Percentiles rank a stretch among this genome's conserved stretches.
Conservation (phyloP, 37 sponge, comb jelly and placozoan genomes). For the Spongilla lacustris region DNA sequence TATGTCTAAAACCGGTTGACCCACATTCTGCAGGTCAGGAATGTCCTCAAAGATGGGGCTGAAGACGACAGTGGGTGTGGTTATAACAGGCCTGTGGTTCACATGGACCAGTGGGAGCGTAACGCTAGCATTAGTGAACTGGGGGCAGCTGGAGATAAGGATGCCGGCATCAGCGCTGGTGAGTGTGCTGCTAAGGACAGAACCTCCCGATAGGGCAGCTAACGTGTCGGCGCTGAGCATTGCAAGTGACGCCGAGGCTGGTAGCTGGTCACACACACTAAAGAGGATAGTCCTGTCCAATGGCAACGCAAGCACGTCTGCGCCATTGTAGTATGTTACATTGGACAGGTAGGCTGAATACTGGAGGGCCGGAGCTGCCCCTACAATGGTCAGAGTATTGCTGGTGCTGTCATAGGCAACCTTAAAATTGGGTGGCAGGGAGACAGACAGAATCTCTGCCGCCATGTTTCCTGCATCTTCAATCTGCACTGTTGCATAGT, state of each 20-base stretch:
- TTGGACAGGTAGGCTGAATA: conserved; percentile 36
- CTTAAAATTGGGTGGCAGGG: conserved; percentile 34
- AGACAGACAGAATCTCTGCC: conserved; percentile 4
- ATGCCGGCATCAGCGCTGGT: neutral
- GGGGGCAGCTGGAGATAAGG: neutral
- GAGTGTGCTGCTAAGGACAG: neutral
- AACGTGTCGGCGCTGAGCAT: conserved; percentile 22
- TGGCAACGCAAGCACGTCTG: conserved; percentile 46
- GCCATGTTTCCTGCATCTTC: conserved; percentile 39
- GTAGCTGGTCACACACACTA: conserved; percentile 53
- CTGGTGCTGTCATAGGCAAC: conserved; percentile 14
- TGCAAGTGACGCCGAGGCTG: neutral
- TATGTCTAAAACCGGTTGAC: conserved; percentile 25
- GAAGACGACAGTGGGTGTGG: neutral
- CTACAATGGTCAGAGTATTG: conserved; percentile 43
- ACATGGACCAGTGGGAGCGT: conserved; percentile 18
- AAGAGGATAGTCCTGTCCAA: conserved; percentile 58
- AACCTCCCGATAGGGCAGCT: neutral
- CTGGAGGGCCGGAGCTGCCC: conserved; percentile 14
- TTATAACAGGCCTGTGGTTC: conserved; percentile 49
- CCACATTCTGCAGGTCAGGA: conserved; percentile 17
- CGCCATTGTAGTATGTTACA: conserved; percentile 49
- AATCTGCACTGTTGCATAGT: conserved; percentile 56
- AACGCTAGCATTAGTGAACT: neutral
- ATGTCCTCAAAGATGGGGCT: conserved; percentile 48